These are phyloP conservation scores for Takifugu ocellatus DNA, from an alignment of 2,797 vertebrate genomes.

Conservation along the genomic window DNA sequence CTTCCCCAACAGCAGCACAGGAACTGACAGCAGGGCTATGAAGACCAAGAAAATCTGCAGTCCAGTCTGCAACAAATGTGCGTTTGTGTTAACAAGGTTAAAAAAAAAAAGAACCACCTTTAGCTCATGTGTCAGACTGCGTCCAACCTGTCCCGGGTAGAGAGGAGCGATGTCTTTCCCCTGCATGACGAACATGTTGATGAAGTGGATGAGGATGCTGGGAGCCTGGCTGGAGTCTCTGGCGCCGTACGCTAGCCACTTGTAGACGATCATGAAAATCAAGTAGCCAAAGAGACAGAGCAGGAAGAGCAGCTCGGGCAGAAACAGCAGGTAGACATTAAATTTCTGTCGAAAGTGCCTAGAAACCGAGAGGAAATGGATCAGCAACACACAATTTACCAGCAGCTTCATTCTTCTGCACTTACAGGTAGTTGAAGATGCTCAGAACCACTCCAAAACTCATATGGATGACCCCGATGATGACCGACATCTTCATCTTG, in stretches of 20 bases:
- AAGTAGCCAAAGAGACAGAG: conserved; percentile 94
- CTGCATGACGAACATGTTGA: conserved; percentile 94
- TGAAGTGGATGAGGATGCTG: conserved; percentile 95
- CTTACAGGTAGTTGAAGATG: conserved; percentile 95
- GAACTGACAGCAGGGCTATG: conserved; percentile 83
- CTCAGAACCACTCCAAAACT: conserved; percentile 90
- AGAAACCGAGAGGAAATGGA: conserved; percentile 9
- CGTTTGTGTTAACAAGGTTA: conserved; percentile 3
- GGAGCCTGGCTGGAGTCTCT: conserved; percentile 83
- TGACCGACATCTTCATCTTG: conserved; percentile 99
- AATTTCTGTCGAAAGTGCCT: conserved; percentile 91
- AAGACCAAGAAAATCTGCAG: conserved; percentile 85
- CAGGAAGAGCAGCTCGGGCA: conserved; percentile 93
- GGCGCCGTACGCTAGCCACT: conserved; percentile 86
- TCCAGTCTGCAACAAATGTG: conserved; percentile 69
- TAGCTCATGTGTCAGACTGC: neutral
- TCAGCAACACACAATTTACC: neutral
- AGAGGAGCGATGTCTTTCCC: conserved; percentile 64
- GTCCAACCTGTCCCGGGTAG: conserved; percentile 84
- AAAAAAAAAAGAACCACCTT: neutral
- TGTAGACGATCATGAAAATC: conserved; percentile 92
- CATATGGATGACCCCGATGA: conserved; percentile 93
- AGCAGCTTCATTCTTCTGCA: conserved; percentile 26
- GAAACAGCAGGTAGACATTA: conserved; percentile 87
- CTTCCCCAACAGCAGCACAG: conserved; percentile 90